These are phyloP conservation scores for Ladona fulva DNA, from an alignment of 1,140 invertebrate genomes.

Conservation along the genomic window DNA sequence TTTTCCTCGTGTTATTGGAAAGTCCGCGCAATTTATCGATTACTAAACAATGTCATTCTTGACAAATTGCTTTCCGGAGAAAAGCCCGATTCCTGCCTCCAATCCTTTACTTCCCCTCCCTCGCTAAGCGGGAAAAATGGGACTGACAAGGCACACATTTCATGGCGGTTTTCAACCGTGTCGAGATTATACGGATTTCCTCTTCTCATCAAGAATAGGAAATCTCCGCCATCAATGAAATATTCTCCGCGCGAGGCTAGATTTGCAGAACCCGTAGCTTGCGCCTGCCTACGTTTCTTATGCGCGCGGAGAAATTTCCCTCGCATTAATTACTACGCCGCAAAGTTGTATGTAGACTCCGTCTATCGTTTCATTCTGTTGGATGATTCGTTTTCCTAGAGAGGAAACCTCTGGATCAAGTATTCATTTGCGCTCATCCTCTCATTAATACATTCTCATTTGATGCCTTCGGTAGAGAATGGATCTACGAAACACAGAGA, in stretches of 20 bases:
- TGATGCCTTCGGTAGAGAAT: no score
- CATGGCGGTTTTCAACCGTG: background rate
- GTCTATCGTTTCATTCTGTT: no score
- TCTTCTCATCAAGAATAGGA: background rate
- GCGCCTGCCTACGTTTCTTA: no score
- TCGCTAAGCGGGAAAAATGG: background rate
- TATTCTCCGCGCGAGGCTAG: background rate
- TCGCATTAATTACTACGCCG: no score
- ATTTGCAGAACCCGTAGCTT: no score
- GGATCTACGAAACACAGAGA: no score
- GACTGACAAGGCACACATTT: background rate
- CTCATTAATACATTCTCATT: no score
- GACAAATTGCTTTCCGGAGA: background rate
- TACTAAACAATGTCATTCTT: slow-evolving; percentile 10
- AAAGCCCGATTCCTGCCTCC: background rate
- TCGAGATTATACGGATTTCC: background rate
- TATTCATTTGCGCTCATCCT: no score
- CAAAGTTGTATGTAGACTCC: no score
- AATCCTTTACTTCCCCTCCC: background rate
- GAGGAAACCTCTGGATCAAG: no score
- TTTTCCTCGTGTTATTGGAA: background rate
- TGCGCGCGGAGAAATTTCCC: no score
- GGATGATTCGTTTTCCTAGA: no score
- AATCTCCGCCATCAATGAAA: background rate
- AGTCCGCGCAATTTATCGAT: slow-evolving; percentile 4